Percentiles rank a stretch among this genome's conserved stretches.
Evolutionary conservation across 2,113 vertebrate species (phyloP).

Genomic region (Phalacrocorax aristotelis): DNA sequence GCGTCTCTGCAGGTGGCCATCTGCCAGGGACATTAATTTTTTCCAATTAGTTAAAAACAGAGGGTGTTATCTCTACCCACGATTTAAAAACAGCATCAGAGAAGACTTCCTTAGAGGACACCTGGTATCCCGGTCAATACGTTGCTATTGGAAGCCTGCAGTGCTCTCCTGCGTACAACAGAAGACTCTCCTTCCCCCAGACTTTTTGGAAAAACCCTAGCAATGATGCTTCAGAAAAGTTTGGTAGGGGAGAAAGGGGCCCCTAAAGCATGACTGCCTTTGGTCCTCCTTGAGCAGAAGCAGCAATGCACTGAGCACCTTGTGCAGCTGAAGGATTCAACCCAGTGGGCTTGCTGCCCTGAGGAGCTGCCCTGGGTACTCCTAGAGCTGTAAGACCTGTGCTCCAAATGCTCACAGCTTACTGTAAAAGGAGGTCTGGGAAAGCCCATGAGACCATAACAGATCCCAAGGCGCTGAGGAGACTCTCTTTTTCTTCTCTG

Average conservation of each 20-base stretch:
- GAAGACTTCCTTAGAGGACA: neutral
- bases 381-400: neutral
- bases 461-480: neutral
- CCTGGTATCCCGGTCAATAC: neutral
- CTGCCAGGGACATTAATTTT: neutral
- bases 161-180: neutral
- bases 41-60: slow-evolving; percentile 16
- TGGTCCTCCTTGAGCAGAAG: neutral
- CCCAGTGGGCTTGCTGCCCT: neutral
- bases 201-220: neutral
- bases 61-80: neutral
- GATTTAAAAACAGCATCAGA: neutral
- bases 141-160: neutral
- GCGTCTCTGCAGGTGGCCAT: neutral
- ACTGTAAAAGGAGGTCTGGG: neutral
- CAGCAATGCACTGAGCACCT: neutral
- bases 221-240: neutral
- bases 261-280: neutral
- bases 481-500: neutral
- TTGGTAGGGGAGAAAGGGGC: neutral
- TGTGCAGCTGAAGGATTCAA: neutral
- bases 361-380: neutral
- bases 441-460: neutral
- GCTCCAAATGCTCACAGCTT: neutral
- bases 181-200: neutral